These are phyloP conservation scores for Xiphophorus hellerii DNA, from an alignment of 2,113 vertebrate genomes.

Conservation along the genomic window DNA sequence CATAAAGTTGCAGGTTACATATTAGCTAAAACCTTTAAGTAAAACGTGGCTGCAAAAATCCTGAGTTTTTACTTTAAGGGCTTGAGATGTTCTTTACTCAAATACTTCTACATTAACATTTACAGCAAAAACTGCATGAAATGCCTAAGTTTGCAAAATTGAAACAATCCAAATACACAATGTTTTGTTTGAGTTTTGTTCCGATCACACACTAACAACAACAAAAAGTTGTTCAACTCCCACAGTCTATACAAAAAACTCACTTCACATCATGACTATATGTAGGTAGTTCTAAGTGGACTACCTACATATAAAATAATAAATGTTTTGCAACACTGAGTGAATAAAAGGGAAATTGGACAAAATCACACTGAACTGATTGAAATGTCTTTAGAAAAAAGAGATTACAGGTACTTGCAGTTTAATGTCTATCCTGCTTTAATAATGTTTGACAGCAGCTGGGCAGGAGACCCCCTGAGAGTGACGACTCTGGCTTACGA, in stretches of 20 bases:
- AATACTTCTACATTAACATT: slow-evolving; percentile 50
- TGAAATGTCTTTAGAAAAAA: background rate
- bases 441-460: slow-evolving; percentile 11
- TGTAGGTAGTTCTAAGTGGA: background rate
- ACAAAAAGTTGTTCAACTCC: slow-evolving; percentile 32
- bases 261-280: background rate
- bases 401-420: background rate
- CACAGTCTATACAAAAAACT: background rate
- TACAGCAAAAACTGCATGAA: slow-evolving; percentile 20
- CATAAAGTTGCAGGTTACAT: background rate
- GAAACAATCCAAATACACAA: slow-evolving; percentile 51
- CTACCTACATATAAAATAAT: slow-evolving; percentile 3
- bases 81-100: slow-evolving; percentile 22
- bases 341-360: slow-evolving; percentile 22
- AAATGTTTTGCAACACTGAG: slow-evolving; percentile 21
- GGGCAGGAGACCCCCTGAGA: slow-evolving; percentile 31
- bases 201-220: slow-evolving; percentile 37
- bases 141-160: slow-evolving; percentile 45
- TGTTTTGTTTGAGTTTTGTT: slow-evolving; percentile 30
- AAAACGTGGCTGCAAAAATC: background rate
- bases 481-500: slow-evolving; percentile 14
- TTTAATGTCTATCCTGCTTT: slow-evolving; percentile 12
- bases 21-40: background rate
- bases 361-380: slow-evolving; percentile 43
- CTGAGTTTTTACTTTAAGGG: background rate